These are phyloP conservation scores for Oreotrochilus melanogaster DNA, from an alignment of 2,113 vertebrate genomes.

Conservation along the genomic window DNA sequence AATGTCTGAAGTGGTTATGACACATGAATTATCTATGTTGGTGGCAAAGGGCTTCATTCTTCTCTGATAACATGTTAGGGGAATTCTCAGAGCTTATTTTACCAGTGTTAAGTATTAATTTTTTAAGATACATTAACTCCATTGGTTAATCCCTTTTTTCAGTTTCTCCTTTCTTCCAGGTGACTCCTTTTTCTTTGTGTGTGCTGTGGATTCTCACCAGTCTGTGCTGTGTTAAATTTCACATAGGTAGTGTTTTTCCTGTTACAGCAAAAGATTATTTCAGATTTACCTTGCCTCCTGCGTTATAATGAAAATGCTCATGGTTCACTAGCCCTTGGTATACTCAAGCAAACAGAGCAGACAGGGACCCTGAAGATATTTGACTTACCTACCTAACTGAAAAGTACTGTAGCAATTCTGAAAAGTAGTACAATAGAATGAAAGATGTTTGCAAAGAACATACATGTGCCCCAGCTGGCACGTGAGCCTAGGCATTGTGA, in stretches of 20 bases:
- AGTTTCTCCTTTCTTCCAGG: not conserved
- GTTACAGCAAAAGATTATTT: not conserved
- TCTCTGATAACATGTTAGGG: not conserved
- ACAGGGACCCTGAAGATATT: not conserved
- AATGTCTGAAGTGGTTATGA: conserved; percentile 20
- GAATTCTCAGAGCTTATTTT: not conserved
- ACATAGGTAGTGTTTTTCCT: not conserved
- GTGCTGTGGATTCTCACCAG: not conserved
- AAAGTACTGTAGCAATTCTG: not conserved
- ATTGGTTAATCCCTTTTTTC: not conserved
- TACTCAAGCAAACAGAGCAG: not conserved
- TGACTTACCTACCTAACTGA: not conserved
- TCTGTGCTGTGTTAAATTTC: not conserved
- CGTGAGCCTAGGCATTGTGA: not conserved
- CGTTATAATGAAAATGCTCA: not conserved
- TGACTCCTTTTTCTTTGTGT: not conserved
- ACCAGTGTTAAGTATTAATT: not conserved
- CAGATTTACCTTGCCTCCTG: not conserved
- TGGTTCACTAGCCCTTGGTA: not conserved
- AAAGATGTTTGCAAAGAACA: not conserved
- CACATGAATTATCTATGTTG: conserved; percentile 8
- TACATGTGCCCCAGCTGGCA: not conserved
- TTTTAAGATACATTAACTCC: conserved; percentile 27
- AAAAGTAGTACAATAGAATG: not conserved
- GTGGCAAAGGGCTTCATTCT: not conserved